A percentile compares a stretch with the other conserved stretches of the same genome.
phyloP scores from a whole-genome alignment of 2,888 invertebrate species.

The Dromius quadrimaculatus region DNA sequence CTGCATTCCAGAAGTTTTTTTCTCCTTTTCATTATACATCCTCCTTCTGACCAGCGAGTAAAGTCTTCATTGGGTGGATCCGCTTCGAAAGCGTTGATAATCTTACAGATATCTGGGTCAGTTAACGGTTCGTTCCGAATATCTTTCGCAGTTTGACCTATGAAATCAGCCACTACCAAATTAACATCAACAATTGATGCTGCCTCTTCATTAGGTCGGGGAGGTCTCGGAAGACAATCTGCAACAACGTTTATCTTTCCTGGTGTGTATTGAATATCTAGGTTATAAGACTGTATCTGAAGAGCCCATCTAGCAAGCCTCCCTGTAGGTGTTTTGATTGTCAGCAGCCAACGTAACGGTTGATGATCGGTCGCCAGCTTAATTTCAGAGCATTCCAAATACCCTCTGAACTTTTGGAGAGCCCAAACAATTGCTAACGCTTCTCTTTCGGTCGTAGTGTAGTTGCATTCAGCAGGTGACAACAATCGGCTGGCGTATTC shows the following conservation, averaged over 20 bases:
- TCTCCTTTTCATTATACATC: too few relatives aligned
- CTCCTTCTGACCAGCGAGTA: neutral
- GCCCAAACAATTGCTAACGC: too few relatives aligned
- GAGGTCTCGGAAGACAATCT: conserved; percentile 60
- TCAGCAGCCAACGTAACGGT: conserved; percentile 64
- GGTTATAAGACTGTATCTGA: conserved; percentile 59
- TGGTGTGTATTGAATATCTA: neutral
- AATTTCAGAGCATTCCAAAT: conserved; percentile 61
- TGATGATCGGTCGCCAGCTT: conserved; percentile 63
- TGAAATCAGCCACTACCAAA: neutral
- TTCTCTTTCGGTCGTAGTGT: too few relatives aligned
- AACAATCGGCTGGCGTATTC: too few relatives aligned
- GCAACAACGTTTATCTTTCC: conserved; percentile 59
- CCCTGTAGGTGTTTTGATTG: conserved; percentile 61
- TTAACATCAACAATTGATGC: too few relatives aligned
- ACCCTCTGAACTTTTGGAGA: too few relatives aligned
- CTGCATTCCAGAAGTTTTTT: too few relatives aligned
- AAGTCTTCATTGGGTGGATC: neutral
- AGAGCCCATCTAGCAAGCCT: conserved; percentile 61
- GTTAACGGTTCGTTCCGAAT: neutral
- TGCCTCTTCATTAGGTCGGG: neutral
- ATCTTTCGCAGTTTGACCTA: neutral
- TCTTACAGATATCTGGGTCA: neutral
- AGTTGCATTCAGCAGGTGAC: too few relatives aligned
- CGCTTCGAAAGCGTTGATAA: neutral